Evolutionary conservation across 2,113 vertebrate species (phyloP).

Genomic region (Etia nguti): DNA sequence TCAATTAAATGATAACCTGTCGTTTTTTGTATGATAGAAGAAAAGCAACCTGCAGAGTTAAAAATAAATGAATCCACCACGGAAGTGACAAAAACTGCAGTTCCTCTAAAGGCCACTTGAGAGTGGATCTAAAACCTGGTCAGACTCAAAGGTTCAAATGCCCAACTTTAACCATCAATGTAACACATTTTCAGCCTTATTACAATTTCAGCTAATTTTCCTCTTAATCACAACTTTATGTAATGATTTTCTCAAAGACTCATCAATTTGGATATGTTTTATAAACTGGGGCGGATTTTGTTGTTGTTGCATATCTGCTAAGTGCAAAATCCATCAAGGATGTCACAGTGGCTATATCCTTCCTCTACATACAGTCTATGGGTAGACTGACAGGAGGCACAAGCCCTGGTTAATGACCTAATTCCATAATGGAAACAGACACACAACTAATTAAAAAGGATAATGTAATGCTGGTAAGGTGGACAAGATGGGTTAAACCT

Average conservation of each 20-base stretch:
- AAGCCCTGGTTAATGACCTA: background rate
- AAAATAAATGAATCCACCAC: fast-evolving
- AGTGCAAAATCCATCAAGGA: background rate
- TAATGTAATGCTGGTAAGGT: conserved; percentile 29
- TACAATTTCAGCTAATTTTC: too few relatives aligned
- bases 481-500: conserved; percentile 29
- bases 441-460: conserved; percentile 41
- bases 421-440: background rate
- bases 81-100: background rate
- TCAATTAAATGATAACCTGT: conserved; percentile 3
- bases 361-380: background rate
- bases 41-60: background rate
- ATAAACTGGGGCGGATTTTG: background rate
- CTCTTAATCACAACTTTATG: background rate
- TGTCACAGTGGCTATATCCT: background rate
- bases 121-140: background rate
- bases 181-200: background rate
- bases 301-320: background rate
- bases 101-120: background rate
- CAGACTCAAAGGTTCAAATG: background rate
- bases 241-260: background rate
- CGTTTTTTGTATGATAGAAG: background rate
- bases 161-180: fast-evolving
- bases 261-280: background rate
- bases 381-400: conserved; percentile 13